Percentiles rank a stretch among this genome's conserved stretches.
Conservation (phyloP, 2,797 vertebrate genomes). For the Phataginus tetradactyla region DNA sequence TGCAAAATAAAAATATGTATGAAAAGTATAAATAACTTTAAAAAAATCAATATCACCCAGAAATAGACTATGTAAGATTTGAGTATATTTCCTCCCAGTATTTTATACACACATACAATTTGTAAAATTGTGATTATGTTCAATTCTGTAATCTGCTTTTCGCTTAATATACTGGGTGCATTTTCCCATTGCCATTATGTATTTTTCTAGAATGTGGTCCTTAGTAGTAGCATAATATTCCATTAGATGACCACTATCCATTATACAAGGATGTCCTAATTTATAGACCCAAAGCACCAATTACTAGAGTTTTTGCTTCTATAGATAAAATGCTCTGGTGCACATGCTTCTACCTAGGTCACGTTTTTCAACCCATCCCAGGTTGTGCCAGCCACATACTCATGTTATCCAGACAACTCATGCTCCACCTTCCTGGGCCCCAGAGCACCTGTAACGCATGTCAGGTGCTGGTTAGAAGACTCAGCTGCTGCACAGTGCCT, state of each 20-base stretch:
- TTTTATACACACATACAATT: not conserved
- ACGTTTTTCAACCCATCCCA: not conserved
- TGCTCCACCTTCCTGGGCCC: not conserved
- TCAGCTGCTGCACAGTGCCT: not conserved
- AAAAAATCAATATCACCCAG: not conserved
- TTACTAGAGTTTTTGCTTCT: not conserved
- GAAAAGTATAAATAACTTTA: not conserved
- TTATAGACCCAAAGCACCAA: no score
- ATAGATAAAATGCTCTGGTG: not conserved
- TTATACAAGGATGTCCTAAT: not conserved
- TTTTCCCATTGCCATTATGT: not conserved
- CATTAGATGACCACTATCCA: not conserved
- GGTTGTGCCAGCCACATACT: not conserved
- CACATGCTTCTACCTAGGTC: not conserved
- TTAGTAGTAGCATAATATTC: not conserved
- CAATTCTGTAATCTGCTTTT: not conserved
- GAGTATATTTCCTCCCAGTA: not conserved
- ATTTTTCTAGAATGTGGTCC: not conserved
- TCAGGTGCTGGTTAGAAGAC: not conserved
- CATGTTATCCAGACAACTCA: not conserved
- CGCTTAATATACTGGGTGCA: not conserved
- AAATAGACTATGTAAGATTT: not conserved
- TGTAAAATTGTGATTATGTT: not conserved
- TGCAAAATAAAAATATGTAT: not conserved
- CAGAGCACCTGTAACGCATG: accelerated